Evolutionary conservation across 35 echinoderm and acorn worm species (phyloP), one percentile per base, ranked within the genome.

Genomic region (Apostichopus japonicus): DNA sequence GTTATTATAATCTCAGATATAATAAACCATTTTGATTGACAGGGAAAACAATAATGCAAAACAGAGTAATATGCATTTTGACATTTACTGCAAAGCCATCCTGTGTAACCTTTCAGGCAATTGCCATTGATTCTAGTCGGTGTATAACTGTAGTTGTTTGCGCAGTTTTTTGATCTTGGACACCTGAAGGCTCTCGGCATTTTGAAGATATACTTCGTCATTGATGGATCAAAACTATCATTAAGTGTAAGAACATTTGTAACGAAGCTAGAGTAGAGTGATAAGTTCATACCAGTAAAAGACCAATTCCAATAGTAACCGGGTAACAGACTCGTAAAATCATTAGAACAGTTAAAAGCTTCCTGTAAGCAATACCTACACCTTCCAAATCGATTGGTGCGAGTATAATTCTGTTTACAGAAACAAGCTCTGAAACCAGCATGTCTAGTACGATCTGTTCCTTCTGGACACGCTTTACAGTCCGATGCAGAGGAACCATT

Each of bases 261-360:
- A 13, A 87, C 92, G 27, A 93, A 93, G 8, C 14, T 59, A 6
- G 53, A 24, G 54, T 93, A 93, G 4, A 56, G 21, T 24, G 92
- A 55, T 27, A 53, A 8, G n/a, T 93, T 77, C 5, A 53, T 62
- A 6, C 15, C 71, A 10, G 61, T 8, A 56, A 56, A 76, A 7
- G 80, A 84, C 92, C 92, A 93, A 19, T 86, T 93, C 92, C 92
- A 93, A 27, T 86, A 93, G 33, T 77, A 93, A 13, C 92, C 92
- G 10, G 92, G 83, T 5, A 79, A 17, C 22, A 93, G 75, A 27
- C 52, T 62, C 56, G 90, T 22, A 65, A 81, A 93, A 55, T 93
- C 92, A 9, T 25, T 24, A 56, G 92, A 79, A 33, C 92, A 93
- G 56, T 93, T 89, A 3, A 93, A 22, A 6, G 84, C 92, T 93